phyloP scores from a whole-genome alignment of 2,888 invertebrate genomes.

The Gandaritis pyraliata region DNA sequence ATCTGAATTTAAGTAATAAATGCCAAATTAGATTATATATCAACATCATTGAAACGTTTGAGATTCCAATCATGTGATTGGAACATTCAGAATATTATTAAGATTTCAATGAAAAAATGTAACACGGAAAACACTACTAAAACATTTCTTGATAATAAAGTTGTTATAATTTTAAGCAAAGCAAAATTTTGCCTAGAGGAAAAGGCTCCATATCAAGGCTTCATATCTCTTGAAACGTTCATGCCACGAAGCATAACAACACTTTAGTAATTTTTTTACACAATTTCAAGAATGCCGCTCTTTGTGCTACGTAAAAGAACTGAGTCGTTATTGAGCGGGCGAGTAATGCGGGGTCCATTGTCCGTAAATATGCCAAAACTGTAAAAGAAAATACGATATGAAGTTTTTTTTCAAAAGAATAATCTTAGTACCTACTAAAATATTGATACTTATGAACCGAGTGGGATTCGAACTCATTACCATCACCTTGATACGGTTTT shows the following conservation, averaged over 20 bases:
- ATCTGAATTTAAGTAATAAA: constrained; percentile 77
- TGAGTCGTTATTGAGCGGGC: constrained; percentile 47
- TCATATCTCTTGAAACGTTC: constrained; percentile 27
- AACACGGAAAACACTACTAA: not conserved
- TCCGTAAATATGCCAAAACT: constrained; percentile 44
- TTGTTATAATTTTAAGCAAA: constrained; percentile 10
- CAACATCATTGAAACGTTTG: constrained; percentile 52
- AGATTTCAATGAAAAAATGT: too few species aligned
- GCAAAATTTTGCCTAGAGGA: constrained; percentile 4
- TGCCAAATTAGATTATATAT: constrained; percentile 65
- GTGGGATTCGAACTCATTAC: too few species aligned
- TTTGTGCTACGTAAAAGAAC: constrained; percentile 48
- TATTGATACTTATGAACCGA: too few species aligned
- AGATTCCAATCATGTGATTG: constrained; percentile 28
- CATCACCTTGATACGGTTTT: too few species aligned
- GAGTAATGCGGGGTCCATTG: constrained; percentile 45
- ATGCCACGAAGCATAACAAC: constrained; percentile 36
- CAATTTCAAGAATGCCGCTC: constrained; percentile 46
- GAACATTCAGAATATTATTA: too few species aligned
- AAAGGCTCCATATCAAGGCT: constrained; percentile 10
- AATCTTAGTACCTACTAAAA: too few species aligned
- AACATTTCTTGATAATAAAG: not conserved
- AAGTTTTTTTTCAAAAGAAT: constrained; percentile 4
- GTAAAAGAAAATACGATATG: constrained; percentile 27
- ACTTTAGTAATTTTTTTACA: constrained; percentile 43